phyloP scores from a whole-genome alignment of 2,113 vertebrate genomes.

The Ivindomyrus marchei region DNA sequence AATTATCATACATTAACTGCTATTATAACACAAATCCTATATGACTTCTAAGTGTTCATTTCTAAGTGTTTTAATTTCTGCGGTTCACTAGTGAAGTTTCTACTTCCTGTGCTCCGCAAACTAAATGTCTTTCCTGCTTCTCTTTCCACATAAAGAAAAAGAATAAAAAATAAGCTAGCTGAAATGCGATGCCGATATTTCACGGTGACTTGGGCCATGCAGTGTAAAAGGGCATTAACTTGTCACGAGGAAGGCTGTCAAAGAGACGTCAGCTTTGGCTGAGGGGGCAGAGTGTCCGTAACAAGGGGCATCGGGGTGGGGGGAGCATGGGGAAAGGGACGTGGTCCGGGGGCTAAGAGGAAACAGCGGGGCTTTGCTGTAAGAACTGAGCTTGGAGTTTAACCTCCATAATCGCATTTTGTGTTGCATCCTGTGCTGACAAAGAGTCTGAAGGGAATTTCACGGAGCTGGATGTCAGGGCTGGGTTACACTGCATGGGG shows the following conservation, averaged over 20 bases:
- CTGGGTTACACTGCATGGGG: not conserved
- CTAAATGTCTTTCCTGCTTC: not conserved
- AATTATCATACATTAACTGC: not conserved
- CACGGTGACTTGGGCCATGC: not conserved
- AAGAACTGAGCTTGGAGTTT: not conserved
- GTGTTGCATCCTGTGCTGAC: not conserved
- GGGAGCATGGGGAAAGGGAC: not conserved
- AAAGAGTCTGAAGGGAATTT: not conserved
- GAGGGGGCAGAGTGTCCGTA: not conserved
- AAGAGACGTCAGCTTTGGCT: constrained; percentile 3
- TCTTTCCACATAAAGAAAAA: not conserved
- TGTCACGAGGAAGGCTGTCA: constrained; percentile 1
- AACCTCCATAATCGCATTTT: not conserved
- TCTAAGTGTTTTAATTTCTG: not conserved
- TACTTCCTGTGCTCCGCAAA: not conserved
- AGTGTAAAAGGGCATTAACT: not conserved
- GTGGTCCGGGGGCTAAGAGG: not conserved
- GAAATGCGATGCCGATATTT: not conserved
- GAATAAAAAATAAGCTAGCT: not conserved
- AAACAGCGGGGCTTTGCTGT: not conserved
- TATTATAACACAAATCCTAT: not conserved
- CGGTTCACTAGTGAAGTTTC: not conserved
- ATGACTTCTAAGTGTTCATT: not conserved
- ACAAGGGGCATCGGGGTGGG: not conserved
- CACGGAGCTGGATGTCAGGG: not conserved